Conservation (phyloP, 2,888 invertebrate genomes). For the Machimus rusticus region DNA sequence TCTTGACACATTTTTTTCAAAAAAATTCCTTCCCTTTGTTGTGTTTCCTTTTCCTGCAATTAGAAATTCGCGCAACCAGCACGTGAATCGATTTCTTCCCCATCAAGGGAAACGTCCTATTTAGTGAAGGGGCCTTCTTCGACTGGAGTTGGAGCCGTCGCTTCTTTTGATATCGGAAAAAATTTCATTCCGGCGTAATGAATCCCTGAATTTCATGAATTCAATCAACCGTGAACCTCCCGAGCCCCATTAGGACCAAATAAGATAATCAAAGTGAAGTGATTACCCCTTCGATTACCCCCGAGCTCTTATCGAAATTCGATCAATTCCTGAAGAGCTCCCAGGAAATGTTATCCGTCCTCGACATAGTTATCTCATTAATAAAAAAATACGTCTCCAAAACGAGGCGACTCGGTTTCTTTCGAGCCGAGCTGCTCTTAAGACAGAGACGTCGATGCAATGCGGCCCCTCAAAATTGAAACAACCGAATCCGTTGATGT, state of each 20-base stretch:
- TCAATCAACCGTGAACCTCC: slow-evolving; percentile 4
- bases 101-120: not conserved
- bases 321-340: not conserved
- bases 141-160: not conserved
- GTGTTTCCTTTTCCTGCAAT: slow-evolving; percentile 12
- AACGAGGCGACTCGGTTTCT: not conserved
- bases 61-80: slow-evolving; percentile 6
- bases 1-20: slow-evolving; percentile 32
- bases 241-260: not conserved
- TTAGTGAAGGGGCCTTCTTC: not conserved
- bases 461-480: not conserved
- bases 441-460: not conserved
- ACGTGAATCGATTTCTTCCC: not conserved
- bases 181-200: not conserved
- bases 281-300: not conserved
- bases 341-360: not conserved
- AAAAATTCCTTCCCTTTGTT: slow-evolving; percentile 8
- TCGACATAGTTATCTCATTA: slow-evolving; percentile 38
- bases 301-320: slow-evolving; percentile 7
- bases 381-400: not conserved
- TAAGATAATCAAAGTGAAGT: slow-evolving; percentile 22
- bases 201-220: slow-evolving; percentile 3
- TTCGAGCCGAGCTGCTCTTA: not conserved
- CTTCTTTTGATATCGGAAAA: not conserved
- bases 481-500: slow-evolving; percentile 38